Base-by-base conservation (phyloP, 2,113 vertebrate genomes). In the Gallinago media region DNA sequence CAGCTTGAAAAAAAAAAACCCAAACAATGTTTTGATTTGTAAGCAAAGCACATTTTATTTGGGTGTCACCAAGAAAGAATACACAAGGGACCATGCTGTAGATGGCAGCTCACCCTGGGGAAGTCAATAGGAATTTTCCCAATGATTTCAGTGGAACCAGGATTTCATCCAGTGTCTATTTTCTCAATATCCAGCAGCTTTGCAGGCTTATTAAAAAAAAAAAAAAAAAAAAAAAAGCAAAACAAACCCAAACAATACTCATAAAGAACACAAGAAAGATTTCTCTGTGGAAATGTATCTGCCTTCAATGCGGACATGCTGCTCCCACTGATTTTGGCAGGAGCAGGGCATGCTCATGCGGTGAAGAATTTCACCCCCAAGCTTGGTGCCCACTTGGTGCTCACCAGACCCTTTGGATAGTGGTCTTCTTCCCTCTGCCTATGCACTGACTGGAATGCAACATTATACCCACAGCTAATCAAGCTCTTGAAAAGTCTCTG, bases 1-100 rank as follows among this genome's bases (percentile, higher is more conserved):
- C 40, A 94, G 76, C 44, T 92, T 70, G 27, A 58, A 80, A 56
- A 89, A 89, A 89, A 85, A 91, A 56, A 42, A 0, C 0, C 1
- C 15, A 34, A 74, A 27, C 4, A 4, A 40, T 5, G 3, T n/a
- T 92, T 84, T 84, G 65, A 87, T 94, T 92, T 91, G 91, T 81
- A 95, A 94, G 65, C 73, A 92, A 92, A 92, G 44, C 68, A 94
- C 83, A 89, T 84, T 83, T 90, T 94, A 91, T 94, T 93, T 94
- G 80, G 83, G 62, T 92, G 83, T 89, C 88, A 94, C 73, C 58
- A 46, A 71, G 50, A 32, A 92, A 77, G 34, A 63, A 74, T 83
- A 73, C 70, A 65, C 58, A 42, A 65, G 79, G 22, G 66, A 86
- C 22, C 2, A 0, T 65, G 55, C 50, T 40, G 20, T 40, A 61